Base-by-base conservation (phyloP, 2,888 invertebrate genomes). In the Neoitamus cyanurus region DNA sequence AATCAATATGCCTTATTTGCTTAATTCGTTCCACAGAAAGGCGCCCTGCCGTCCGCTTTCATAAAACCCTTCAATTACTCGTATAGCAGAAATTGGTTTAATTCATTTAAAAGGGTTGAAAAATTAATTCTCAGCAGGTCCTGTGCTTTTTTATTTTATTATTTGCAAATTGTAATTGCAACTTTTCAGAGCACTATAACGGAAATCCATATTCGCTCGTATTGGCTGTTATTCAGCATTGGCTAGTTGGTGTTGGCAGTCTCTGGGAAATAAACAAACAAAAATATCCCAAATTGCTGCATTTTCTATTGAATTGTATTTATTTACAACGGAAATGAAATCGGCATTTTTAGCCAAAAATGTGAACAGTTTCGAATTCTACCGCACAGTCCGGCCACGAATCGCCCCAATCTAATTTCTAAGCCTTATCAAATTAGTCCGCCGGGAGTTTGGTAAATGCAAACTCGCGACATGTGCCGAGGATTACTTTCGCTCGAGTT, bases 31-130 rank as follows among this genome's bases (percentile, higher is more conserved):
- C 30, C 34, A 78, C 31, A 13, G 25, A 75, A 75, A 42, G 75
- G 75, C 34, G n/a, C 34, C 75, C 42, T 28, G 46, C 25, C 42
- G 75, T 42, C 20, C 25, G 20, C 13, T 15, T n/a, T 15, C 72
- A 84, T 83, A 72, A 68, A 84, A 85, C 84, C 80, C 83, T 30
- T 36, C 77, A 85, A 83, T 83, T 83, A n/a, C n/a, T n/a, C n/a
- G n/a, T n/a, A 85, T 30, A 72, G 9, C 25, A 20, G 48, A 85
- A 85, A 83, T 77, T 75, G 83, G 48, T 83, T 84, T 80, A 85
- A 85, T 85, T 83, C 69, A 15, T 36, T 83, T 85, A 58, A 85
- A 85, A 85, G 85, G 85, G 83, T 83, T 83, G 83, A 69, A 80
- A 31, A 30, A 68, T 34, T 80, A 68, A 58, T 68, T 80, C 80